phyloP scores from a whole-genome alignment of 2,797 vertebrate species.

The Onychomys torridus region DNA sequence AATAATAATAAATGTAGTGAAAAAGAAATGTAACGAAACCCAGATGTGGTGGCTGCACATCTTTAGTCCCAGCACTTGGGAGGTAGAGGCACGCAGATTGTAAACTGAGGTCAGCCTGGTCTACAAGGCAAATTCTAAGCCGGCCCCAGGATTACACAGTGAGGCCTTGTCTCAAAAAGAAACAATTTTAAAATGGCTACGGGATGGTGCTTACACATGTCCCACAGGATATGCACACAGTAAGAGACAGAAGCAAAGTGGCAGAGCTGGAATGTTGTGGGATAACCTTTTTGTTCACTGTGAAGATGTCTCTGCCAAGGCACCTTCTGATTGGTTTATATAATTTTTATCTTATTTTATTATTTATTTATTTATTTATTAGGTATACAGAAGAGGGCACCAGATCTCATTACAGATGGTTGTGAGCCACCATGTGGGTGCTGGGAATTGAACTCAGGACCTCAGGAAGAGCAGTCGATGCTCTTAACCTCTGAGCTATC shows the following conservation, averaged over 20 bases:
- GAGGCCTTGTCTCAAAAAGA: neutral
- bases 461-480: no score
- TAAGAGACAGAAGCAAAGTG: neutral
- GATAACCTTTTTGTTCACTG: neutral
- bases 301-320: neutral
- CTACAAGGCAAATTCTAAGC: neutral
- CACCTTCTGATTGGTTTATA: neutral
- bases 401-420: no score
- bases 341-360: no score
- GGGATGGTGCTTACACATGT: neutral
- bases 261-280: neutral
- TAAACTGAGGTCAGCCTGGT: neutral
- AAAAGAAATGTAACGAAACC: neutral
- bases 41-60: neutral
- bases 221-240: neutral
- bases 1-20: neutral
- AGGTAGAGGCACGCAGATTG: neutral
- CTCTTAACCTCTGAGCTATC: no score
- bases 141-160: neutral
- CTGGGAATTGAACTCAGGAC: no score
- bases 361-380: no score
- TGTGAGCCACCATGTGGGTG: no score
- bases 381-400: no score
- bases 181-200: neutral
- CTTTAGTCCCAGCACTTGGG: neutral